These are phyloP conservation scores for Vandiemenella viatica DNA, from an alignment of 2,888 invertebrate species.

Conservation along the genomic window DNA sequence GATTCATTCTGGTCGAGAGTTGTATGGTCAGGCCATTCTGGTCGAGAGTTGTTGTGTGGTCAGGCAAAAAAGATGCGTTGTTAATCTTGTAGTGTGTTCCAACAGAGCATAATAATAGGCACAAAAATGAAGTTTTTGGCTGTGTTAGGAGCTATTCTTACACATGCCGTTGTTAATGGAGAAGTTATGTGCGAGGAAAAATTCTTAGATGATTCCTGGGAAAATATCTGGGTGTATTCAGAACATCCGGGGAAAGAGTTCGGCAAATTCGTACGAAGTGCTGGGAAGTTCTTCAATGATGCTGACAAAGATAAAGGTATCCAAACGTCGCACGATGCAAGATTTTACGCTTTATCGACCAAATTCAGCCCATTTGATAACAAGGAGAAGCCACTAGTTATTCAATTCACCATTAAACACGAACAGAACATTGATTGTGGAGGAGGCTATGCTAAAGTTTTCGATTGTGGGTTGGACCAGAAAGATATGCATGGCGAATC, in stretches of 20 bases:
- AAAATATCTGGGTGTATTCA: conserved; percentile 82
- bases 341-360: conserved; percentile 90
- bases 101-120: no score
- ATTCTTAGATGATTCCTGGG: conserved; percentile 75
- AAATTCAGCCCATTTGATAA: conserved; percentile 88
- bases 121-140: conserved; percentile 22
- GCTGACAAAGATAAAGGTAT: conserved; percentile 82
- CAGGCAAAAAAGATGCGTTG: no score
- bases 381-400: conserved; percentile 74
- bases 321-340: conserved; percentile 90
- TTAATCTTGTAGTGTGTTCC: no score
- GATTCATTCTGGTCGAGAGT: no score
- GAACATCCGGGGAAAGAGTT: conserved; percentile 88
- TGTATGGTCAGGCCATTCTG: no score
- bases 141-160: conserved; percentile 41
- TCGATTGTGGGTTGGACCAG: conserved; percentile 78
- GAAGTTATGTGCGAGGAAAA: conserved; percentile 66
- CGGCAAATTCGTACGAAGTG: conserved; percentile 77
- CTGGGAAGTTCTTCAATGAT: conserved; percentile 93
- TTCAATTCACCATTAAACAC: conserved; percentile 97
- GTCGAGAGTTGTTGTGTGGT: no score
- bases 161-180: conserved; percentile 43
- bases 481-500: conserved; percentile 95
- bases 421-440: conserved; percentile 99
- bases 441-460: conserved; percentile 79